Conservation (phyloP, 2,113 vertebrate species). For the Pangasianodon hypophthalmus region DNA sequence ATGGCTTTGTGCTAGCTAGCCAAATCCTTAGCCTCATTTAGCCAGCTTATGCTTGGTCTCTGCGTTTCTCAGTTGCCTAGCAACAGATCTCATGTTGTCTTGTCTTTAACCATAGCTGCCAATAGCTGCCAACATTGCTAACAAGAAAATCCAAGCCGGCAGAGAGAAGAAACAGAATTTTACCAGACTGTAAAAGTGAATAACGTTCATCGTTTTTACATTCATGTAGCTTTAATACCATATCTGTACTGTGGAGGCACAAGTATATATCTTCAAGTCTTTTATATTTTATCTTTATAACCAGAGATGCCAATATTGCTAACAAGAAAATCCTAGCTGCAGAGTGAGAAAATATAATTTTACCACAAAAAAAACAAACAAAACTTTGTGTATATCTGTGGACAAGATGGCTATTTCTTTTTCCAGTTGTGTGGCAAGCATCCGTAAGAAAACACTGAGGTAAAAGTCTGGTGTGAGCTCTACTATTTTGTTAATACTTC, state of each 20-base stretch:
- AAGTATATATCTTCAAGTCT: background rate
- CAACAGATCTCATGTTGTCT: background rate
- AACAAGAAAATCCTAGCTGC: background rate
- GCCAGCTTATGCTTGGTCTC: background rate
- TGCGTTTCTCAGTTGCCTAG: background rate
- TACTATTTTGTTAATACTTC: background rate
- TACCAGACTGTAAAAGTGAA: background rate
- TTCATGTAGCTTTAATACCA: slow-evolving; percentile 18
- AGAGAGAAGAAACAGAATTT: background rate
- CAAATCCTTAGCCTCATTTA: background rate
- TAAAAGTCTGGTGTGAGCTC: background rate
- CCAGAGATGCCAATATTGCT: background rate
- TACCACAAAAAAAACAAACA: too few species aligned
- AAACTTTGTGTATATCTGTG: too few species aligned
- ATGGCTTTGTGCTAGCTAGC: background rate
- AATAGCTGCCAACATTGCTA: background rate
- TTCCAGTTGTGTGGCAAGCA: too few species aligned
- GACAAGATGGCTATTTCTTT: too few species aligned
- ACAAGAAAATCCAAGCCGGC: background rate
- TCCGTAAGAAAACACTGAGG: too few species aligned
- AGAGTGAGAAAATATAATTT: too few species aligned
- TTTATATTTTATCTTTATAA: background rate
- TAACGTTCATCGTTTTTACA: background rate
- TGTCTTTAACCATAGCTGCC: background rate
- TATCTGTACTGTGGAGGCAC: background rate